Base-by-base conservation (phyloP, 2,113 vertebrate species). In the Dasyprocta punctata region DNA sequence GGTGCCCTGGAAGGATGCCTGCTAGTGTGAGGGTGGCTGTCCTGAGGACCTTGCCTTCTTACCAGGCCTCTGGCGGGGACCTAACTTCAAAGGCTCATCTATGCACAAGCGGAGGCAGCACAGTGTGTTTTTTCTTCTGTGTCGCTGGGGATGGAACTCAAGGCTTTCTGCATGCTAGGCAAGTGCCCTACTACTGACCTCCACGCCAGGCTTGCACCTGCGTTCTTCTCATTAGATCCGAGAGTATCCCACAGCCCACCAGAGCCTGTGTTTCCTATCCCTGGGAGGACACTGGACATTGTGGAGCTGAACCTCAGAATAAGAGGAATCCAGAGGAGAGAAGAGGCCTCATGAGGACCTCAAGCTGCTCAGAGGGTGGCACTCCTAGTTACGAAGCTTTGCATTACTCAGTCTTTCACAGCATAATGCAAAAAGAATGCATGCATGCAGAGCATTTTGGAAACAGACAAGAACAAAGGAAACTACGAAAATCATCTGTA, bases 71-170 rank as follows among this genome's bases (percentile, higher is more conserved):
- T 87, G 83, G 73, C 52, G 38, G 30, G 1, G n/a, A 71, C 49
- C 65, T 83, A 38, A 84, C 73, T 80, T 56, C 89, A 67, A 38
- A 96, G 61, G 49, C 58, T 92, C 54, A 63, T 87, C 92, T 56
- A 8, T 63, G 75, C 85, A 75, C 60, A 60, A 84, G 22, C 30
- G 69, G 80, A 90, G 92, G 30, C 20, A 16, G 56, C 38, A 52
- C 61, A 12, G 85, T 22, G 47, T 61, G 8, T 28, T n/a, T 54
- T 44, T 17, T 28, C 1, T 19, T 0, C 9, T 41, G 7, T 30
- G 41, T 11, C 38, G 26, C 78, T 33, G n/a, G 1, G 14, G 52
- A 49, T 60, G 63, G 41, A 89, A 28, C 41, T 5, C 3, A 36
- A 33, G 26, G 52, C 44, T 47, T 73, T 47, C 19, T 36, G 16